Evolutionary conservation across 2,888 invertebrate genomes (phyloP).

Genomic region (Erannis defoliaria): DNA sequence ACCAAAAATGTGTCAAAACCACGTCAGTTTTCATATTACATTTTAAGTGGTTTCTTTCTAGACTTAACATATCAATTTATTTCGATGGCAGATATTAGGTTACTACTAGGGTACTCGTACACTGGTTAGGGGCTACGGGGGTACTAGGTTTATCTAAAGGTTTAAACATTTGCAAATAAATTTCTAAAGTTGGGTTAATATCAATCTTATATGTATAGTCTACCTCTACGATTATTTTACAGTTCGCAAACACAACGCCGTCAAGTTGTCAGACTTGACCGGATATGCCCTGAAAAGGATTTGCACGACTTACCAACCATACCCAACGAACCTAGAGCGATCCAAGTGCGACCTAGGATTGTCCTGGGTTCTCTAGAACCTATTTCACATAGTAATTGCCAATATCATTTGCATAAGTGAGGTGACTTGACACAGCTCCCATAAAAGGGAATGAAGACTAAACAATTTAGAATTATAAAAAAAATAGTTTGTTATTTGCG

Average conservation of each 20-base stretch:
- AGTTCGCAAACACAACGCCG: not conserved
- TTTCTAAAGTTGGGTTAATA: not conserved
- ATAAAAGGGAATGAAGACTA: slow-evolving; percentile 10
- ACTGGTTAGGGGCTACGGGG: too few species aligned
- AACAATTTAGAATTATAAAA: not conserved
- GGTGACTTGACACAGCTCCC: slow-evolving; percentile 30
- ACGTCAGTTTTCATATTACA: too few species aligned
- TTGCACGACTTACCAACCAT: slow-evolving; percentile 51
- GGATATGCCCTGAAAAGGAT: slow-evolving; percentile 56
- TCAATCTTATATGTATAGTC: not conserved
- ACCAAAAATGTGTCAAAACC: too few species aligned
- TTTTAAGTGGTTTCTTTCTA: too few species aligned
- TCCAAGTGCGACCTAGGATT: slow-evolving; percentile 9
- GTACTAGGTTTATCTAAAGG: too few species aligned
- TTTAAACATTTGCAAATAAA: too few species aligned
- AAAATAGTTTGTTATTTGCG: not conserved
- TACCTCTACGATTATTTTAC: not conserved
- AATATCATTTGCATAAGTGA: slow-evolving; percentile 32
- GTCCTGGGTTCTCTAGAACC: slow-evolving; percentile 14
- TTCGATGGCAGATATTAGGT: too few species aligned
- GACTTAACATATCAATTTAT: too few species aligned
- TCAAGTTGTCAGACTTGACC: slow-evolving; percentile 32
- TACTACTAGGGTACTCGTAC: too few species aligned
- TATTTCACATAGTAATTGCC: slow-evolving; percentile 36
- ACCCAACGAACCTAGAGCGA: not conserved